phyloP scores from a whole-genome alignment of 1,140 invertebrate genomes.

The Euwallacea fornicatus region DNA sequence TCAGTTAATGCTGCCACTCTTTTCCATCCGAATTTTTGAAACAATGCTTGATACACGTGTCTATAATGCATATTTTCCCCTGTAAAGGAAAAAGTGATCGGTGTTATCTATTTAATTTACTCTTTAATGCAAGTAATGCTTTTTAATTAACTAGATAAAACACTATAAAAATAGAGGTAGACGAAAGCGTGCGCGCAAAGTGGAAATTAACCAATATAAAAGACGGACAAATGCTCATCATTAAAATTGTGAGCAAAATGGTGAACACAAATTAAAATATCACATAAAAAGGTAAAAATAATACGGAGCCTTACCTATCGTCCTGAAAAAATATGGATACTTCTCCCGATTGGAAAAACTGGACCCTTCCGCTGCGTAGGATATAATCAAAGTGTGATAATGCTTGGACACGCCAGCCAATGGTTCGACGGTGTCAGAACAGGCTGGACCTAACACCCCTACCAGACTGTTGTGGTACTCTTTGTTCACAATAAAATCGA shows the following conservation, averaged over 20 bases:
- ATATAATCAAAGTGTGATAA: constrained; percentile 75
- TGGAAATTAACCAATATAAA: too few relatives aligned
- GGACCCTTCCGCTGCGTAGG: constrained; percentile 79
- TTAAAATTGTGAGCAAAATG: not conserved
- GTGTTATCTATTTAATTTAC: too few relatives aligned
- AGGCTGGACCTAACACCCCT: constrained; percentile 81
- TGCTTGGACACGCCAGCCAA: constrained; percentile 79
- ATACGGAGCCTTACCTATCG: constrained; percentile 56
- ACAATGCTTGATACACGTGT: constrained; percentile 68
- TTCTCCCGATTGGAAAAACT: constrained; percentile 68
- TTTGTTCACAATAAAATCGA: constrained; percentile 67
- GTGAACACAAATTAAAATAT: not conserved
- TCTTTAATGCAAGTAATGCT: too few relatives aligned
- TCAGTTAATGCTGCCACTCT: constrained; percentile 75
- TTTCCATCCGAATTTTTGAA: constrained; percentile 69
- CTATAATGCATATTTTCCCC: constrained; percentile 78
- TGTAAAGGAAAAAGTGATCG: constrained; percentile 4
- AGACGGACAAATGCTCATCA: not conserved
- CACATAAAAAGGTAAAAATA: too few relatives aligned
- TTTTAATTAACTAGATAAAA: too few relatives aligned
- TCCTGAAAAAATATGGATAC: constrained; percentile 83
- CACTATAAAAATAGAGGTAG: too few relatives aligned
- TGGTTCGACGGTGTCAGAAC: constrained; percentile 82
- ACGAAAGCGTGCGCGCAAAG: too few relatives aligned
- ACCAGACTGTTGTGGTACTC: constrained; percentile 60